These are phyloP conservation scores for Euglossa dilemma DNA, from an alignment of 1,140 invertebrate genomes.

Conservation along the genomic window DNA sequence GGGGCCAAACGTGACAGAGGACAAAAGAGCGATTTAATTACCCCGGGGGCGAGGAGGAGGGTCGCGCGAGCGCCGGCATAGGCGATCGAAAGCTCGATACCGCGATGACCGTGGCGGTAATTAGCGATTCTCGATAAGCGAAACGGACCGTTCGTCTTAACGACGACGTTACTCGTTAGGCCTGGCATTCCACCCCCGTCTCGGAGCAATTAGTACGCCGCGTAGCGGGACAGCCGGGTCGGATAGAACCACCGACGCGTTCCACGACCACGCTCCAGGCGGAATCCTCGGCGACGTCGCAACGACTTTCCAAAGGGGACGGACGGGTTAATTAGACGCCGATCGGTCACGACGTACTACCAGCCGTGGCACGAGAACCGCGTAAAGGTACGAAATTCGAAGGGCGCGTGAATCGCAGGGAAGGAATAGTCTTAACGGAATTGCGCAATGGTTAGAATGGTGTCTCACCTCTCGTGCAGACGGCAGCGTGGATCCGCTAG, in stretches of 20 bases:
- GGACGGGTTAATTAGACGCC: background rate
- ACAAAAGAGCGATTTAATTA: constrained; percentile 63
- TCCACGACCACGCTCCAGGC: constrained; percentile 1
- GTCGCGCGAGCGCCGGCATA: constrained; percentile 28
- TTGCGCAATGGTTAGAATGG: background rate
- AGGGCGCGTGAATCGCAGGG: background rate
- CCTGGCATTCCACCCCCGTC: constrained; percentile 30
- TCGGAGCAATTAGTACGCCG: constrained; percentile 51
- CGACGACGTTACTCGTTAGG: constrained; percentile 49
- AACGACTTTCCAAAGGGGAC: background rate
- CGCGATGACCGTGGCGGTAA: constrained; percentile 22
- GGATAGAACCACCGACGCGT: constrained; percentile 32
- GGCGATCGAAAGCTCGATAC: constrained; percentile 44
- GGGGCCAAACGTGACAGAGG: constrained; percentile 9
- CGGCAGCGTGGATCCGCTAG: constrained; percentile 74
- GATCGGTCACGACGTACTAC: background rate
- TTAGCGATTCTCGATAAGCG: constrained; percentile 60
- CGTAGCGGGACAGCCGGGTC: constrained; percentile 35
- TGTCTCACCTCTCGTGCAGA: constrained; percentile 76
- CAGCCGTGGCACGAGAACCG: too few relatives aligned
- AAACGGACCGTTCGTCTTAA: constrained; percentile 54
- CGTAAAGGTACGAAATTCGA: too few relatives aligned
- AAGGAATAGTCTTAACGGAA: background rate
- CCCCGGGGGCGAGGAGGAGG: constrained; percentile 4
- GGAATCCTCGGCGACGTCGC: background rate